These are phyloP conservation scores for Picus viridis DNA, from an alignment of 2,797 vertebrate genomes.

Conservation along the genomic window DNA sequence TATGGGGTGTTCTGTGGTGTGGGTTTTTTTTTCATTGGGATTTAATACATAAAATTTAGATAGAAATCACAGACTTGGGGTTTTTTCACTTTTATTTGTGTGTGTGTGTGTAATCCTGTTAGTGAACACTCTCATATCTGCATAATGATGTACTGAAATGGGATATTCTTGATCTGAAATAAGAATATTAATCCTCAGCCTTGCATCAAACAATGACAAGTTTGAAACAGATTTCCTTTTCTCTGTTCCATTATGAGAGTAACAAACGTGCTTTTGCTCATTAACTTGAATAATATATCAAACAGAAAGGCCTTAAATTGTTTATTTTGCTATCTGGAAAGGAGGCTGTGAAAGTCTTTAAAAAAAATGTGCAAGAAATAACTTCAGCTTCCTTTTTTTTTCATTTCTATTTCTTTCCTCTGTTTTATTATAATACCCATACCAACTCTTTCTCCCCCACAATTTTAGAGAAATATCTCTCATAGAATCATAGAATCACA, in stretches of 20 bases:
- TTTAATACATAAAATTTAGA: background rate
- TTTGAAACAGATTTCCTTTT: slow-evolving; percentile 49
- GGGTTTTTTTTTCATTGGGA: accelerated
- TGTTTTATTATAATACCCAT: background rate
- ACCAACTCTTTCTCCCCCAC: background rate
- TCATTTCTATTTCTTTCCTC: background rate
- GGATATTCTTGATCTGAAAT: slow-evolving; percentile 59
- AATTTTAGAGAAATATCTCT: background rate
- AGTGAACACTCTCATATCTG: slow-evolving; percentile 23
- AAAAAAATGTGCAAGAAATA: background rate
- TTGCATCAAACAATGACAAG: slow-evolving; percentile 56
- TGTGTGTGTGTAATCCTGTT: slow-evolving; percentile 5
- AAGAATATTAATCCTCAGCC: slow-evolving; percentile 42
- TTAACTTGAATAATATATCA: slow-evolving; percentile 62
- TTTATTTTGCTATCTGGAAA: slow-evolving; percentile 48
- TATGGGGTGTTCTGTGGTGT: background rate
- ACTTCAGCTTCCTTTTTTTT: background rate
- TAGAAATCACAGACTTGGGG: background rate
- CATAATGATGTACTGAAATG: slow-evolving; percentile 40
- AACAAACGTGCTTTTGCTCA: slow-evolving; percentile 40
- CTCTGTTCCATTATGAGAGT: slow-evolving; percentile 22
- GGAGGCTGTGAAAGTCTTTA: background rate
- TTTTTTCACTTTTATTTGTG: slow-evolving; percentile 12
- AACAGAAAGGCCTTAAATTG: slow-evolving; percentile 58
- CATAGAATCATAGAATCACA: no score